A percentile compares a stretch with the other conserved stretches of the same genome.
Conservation (phyloP, 1,140 invertebrate species). For the Gonatopus flavifemur region DNA sequence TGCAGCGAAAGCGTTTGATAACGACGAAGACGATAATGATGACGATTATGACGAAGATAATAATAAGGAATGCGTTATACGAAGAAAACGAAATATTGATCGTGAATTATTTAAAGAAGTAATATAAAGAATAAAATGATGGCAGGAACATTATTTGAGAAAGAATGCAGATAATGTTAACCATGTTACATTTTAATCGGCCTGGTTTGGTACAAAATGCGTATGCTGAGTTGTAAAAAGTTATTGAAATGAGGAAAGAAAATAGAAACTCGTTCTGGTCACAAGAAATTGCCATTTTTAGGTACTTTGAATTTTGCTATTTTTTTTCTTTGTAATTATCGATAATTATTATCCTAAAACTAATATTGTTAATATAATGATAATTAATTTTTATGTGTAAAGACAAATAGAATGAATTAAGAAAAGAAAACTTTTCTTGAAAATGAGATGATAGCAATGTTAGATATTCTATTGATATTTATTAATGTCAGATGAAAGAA, state of each 20-base stretch:
- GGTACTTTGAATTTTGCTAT: slow-evolving; percentile 24
- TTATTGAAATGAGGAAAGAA: slow-evolving; percentile 39
- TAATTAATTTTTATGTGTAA: slow-evolving; percentile 52
- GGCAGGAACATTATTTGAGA: slow-evolving; percentile 51
- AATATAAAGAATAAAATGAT: slow-evolving; percentile 50
- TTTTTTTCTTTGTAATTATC: slow-evolving; percentile 41
- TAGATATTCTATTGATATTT: slow-evolving; percentile 59
- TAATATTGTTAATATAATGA: slow-evolving; percentile 56
- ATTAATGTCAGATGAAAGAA: slow-evolving; percentile 44
- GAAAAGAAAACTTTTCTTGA: slow-evolving; percentile 46
- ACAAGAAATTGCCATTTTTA: slow-evolving; percentile 56
- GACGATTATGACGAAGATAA: too few species aligned
- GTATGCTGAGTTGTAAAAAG: slow-evolving; percentile 55
- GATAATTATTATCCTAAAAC: slow-evolving; percentile 44
- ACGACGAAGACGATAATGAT: too few species aligned
- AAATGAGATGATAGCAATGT: slow-evolving; percentile 55
- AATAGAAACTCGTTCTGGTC: slow-evolving; percentile 57
- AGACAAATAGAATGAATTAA: slow-evolving; percentile 39
- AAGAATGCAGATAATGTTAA: slow-evolving; percentile 33
- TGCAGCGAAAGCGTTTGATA: slow-evolving; percentile 36
- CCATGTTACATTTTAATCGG: slow-evolving; percentile 52
- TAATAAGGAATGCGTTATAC: slow-evolving; percentile 42
- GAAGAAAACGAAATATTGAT: slow-evolving; percentile 47
- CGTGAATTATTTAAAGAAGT: slow-evolving; percentile 53
- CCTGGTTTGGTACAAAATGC: slow-evolving; percentile 58